A percentile compares a stretch with the other conserved stretches of the same genome.
Conservation (phyloP, 2,113 vertebrate species). For the Halcyon malimbica region DNA sequence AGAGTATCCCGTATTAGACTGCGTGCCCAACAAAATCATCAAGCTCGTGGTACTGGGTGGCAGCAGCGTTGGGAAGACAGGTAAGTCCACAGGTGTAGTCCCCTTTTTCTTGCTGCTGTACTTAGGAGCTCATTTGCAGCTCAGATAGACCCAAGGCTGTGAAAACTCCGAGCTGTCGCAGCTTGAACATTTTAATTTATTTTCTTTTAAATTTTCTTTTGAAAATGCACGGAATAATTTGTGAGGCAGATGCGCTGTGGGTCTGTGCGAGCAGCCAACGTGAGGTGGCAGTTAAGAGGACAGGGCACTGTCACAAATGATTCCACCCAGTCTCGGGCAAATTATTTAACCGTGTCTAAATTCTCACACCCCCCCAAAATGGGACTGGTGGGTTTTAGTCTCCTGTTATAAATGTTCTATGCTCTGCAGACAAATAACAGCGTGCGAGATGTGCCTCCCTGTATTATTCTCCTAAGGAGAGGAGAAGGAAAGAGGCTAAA, state of each 20-base stretch:
- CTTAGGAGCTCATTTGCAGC: background rate
- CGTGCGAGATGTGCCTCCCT: background rate
- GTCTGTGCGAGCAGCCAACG: background rate
- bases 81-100: slow-evolving; percentile 51
- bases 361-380: background rate
- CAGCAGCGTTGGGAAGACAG: slow-evolving; percentile 90
- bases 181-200: background rate
- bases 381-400: background rate
- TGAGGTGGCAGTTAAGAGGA: background rate
- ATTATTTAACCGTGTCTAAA: background rate
- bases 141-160: background rate
- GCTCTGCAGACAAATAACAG: background rate
- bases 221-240: background rate
- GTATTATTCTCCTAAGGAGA: background rate
- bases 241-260: background rate
- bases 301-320: background rate
- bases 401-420: background rate
- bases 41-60: slow-evolving; percentile 92
- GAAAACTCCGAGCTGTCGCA: background rate
- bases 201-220: background rate
- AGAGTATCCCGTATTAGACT: slow-evolving; percentile 85
- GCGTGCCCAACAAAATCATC: slow-evolving; percentile 85
- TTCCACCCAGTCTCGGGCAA: background rate
- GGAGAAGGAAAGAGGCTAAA: background rate
- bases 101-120: background rate